phyloP scores from a whole-genome alignment of 1,140 invertebrate species.

The Hylaeus anthracinus region DNA sequence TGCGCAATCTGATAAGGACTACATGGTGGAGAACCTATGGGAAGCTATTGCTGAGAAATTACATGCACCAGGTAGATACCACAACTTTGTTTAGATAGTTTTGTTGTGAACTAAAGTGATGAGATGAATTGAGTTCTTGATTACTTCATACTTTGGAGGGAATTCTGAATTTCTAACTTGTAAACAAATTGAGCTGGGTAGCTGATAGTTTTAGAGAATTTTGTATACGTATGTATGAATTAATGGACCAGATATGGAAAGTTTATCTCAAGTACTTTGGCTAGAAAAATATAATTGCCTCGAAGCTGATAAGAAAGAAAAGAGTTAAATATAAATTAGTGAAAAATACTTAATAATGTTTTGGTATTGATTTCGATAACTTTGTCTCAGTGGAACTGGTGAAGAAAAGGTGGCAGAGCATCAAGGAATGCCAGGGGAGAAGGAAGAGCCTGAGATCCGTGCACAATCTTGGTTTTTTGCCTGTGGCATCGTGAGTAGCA shows the following conservation, averaged over 20 bases:
- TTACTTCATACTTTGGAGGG: no score
- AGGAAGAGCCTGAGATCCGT: slow-evolving; percentile 1
- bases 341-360: no score
- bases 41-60: slow-evolving; percentile 34
- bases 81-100: slow-evolving; percentile 2
- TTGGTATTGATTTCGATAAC: neutral
- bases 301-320: no score
- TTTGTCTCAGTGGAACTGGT: slow-evolving; percentile 47
- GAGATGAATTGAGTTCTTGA: no score
- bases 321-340: neutral
- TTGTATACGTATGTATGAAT: no score
- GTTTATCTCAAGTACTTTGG: no score
- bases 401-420: slow-evolving; percentile 44
- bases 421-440: slow-evolving; percentile 22
- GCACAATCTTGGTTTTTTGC: slow-evolving; percentile 1
- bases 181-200: no score
- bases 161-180: no score
- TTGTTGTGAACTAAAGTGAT: no score
- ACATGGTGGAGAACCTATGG: neutral
- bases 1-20: neutral
- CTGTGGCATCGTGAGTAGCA: neutral
- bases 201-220: no score
- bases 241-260: no score
- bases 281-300: no score
- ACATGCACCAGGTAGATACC: neutral